A percentile compares a stretch with the other conserved stretches of the same genome.
These are phyloP conservation scores for Acromyrmex heyeri DNA, from an alignment of 1,140 invertebrate species.

Conservation along the genomic window DNA sequence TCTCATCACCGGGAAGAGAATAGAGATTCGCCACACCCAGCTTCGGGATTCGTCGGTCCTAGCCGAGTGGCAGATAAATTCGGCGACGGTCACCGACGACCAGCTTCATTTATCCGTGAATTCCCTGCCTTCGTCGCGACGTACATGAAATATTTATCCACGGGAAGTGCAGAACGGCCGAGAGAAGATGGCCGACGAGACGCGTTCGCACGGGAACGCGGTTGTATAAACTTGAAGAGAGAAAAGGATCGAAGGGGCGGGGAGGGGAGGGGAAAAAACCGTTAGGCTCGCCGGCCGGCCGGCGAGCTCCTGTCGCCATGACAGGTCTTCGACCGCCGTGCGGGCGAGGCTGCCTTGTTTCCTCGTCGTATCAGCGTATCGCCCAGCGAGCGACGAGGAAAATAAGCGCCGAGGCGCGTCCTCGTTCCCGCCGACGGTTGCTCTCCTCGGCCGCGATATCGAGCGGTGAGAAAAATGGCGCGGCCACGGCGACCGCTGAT, in stretches of 20 bases:
- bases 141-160: neutral
- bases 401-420: neutral
- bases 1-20: conserved; percentile 56
- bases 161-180: neutral
- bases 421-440: neutral
- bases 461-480: conserved; percentile 7
- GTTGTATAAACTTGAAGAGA: neutral
- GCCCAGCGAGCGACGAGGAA: neutral
- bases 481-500: neutral
- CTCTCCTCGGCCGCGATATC: neutral
- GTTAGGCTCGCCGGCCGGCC: conserved; percentile 75
- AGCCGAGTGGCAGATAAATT: conserved; percentile 24
- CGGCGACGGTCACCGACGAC: neutral
- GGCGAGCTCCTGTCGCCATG: conserved; percentile 80
- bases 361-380: conserved; percentile 41
- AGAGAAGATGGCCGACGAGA: neutral
- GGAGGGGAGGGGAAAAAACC: conserved; percentile 70
- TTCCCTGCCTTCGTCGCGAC: neutral
- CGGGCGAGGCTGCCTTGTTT: conserved; percentile 58
- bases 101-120: neutral
- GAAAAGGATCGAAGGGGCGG: neutral
- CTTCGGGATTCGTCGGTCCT: conserved; percentile 15
- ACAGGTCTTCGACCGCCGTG: conserved; percentile 74
- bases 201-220: neutral
- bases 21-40: conserved; percentile 81